Conservation (phyloP, 2,113 vertebrate genomes). For the Eolophus roseicapilla region DNA sequence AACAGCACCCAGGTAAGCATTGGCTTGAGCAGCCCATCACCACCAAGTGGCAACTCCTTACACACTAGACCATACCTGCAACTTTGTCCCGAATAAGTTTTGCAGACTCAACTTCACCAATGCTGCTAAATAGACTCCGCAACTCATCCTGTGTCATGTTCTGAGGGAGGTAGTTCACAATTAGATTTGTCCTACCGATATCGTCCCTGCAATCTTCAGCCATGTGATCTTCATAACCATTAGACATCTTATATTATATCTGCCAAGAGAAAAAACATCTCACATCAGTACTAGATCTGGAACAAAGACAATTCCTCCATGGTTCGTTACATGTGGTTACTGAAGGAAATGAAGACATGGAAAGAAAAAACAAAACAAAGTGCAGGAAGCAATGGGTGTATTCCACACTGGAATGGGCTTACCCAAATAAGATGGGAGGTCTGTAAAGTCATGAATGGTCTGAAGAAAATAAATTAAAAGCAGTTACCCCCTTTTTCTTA, state of each 20-base stretch:
- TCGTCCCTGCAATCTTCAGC: conserved; percentile 92
- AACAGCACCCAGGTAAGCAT: neutral
- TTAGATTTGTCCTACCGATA: conserved; percentile 92
- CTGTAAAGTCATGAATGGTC: neutral
- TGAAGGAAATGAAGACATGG: neutral
- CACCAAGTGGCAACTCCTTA: neutral
- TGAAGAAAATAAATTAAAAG: neutral
- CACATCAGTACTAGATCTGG: neutral
- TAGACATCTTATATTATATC: conserved; percentile 93
- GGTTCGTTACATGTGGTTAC: neutral
- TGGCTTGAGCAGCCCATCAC: neutral
- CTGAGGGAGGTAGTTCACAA: conserved; percentile 98
- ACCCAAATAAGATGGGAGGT: neutral
- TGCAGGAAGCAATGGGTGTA: neutral
- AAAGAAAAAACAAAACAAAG: neutral
- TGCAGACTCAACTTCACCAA: conserved; percentile 95
- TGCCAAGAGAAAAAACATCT: conserved; percentile 60
- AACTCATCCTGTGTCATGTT: conserved; percentile 98
- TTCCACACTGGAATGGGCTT: neutral
- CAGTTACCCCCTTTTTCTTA: neutral
- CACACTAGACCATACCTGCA: conserved; percentile 80
- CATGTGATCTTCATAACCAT: conserved; percentile 99
- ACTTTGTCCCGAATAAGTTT: conserved; percentile 99
- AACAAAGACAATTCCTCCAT: neutral
- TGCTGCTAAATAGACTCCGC: conserved; percentile 96